Percentiles rank a stretch among this genome's conserved stretches.
phyloP scores from a whole-genome alignment of 1,140 invertebrate species.

The Macrotrachela quadricornifera region DNA sequence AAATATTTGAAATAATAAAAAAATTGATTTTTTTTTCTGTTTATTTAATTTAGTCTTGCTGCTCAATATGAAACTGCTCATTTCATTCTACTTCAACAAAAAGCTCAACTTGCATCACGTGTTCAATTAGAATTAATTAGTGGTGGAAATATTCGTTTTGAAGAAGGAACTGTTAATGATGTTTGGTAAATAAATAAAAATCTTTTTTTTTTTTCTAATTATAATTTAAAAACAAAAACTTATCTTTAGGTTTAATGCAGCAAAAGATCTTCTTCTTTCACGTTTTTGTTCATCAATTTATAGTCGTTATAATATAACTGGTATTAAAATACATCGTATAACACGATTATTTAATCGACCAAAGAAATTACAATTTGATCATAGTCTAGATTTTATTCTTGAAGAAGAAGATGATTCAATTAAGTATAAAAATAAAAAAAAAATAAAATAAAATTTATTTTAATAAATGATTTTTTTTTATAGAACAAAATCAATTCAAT shows the following conservation, averaged over 20 bases:
- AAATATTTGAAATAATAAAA: no score
- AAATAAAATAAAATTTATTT: no score
- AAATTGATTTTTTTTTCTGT: no score
- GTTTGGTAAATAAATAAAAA: conserved; percentile 16
- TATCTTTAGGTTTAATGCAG: conserved; percentile 28
- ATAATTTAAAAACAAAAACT: no score
- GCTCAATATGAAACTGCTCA: no score
- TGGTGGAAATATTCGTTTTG: conserved; percentile 28
- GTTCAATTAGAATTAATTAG: conserved; percentile 24
- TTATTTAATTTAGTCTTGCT: no score
- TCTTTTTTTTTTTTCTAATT: background rate
- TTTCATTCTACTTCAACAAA: no score
- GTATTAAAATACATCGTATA: conserved; percentile 23
- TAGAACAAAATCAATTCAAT: no score
- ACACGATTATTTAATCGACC: conserved; percentile 24
- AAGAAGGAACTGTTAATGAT: conserved; percentile 20
- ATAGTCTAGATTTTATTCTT: conserved; percentile 10
- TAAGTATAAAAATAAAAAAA: no score
- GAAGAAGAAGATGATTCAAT: no score
- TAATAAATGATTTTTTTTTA: no score
- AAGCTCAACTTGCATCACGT: no score
- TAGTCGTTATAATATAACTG: conserved; percentile 16
- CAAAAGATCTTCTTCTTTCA: conserved; percentile 25
- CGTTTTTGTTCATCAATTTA: conserved; percentile 28
- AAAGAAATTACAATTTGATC: conserved; percentile 22